Conservation (phyloP, 2,797 vertebrate species). For the Cyclura pinguis region DNA sequence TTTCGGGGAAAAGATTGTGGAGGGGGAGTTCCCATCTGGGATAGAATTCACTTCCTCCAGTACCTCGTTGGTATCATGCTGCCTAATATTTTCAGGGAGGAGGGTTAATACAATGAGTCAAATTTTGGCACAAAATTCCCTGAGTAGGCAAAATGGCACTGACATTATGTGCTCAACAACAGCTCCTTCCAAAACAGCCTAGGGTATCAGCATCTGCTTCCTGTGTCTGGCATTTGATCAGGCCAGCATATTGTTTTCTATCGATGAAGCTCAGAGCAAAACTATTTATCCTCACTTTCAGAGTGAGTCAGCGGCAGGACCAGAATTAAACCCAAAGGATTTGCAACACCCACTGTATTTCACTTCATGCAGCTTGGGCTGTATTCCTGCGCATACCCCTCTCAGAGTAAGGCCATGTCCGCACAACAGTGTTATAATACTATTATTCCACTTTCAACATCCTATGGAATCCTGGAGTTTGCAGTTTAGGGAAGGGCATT, state of each 20-base stretch:
- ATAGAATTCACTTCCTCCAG: constrained; percentile 9
- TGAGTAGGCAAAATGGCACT: constrained; percentile 40
- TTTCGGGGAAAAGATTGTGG: neutral
- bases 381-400: neutral
- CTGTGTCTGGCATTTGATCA: constrained; percentile 48
- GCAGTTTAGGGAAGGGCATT: too few relatives aligned
- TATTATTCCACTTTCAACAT: too few relatives aligned
- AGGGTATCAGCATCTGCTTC: constrained; percentile 43
- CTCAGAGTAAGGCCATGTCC: too few relatives aligned
- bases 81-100: constrained; percentile 28
- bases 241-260: constrained; percentile 58
- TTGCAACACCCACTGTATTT: neutral
- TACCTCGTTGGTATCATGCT: constrained; percentile 13
- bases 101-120: constrained; percentile 2
- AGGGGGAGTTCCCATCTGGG: neutral
- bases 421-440: too few relatives aligned
- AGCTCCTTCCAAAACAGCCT: constrained; percentile 36
- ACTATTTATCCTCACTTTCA: constrained; percentile 27
- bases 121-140: neutral
- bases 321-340: neutral
- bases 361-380: neutral
- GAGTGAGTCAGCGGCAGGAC: constrained; percentile 7
- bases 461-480: too few relatives aligned
- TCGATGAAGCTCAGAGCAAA: constrained; percentile 48
- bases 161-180: constrained; percentile 17